Evolutionary conservation across 2,888 invertebrate genomes (phyloP), one percentile per base, ranked within the genome.

Genomic region (Lottia gigantea): DNA sequence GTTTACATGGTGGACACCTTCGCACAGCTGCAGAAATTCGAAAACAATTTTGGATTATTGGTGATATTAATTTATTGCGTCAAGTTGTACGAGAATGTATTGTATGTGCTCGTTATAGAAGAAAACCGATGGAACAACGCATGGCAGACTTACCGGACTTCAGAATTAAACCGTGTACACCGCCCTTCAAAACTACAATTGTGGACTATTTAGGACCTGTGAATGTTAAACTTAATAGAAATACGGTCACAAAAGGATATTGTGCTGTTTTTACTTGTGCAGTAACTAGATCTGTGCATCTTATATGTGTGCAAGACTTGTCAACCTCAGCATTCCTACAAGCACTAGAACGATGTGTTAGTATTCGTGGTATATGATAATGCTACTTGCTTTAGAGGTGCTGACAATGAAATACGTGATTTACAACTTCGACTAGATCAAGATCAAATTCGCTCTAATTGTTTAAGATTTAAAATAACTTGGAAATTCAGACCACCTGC

Each of bases 121-220:
- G 49, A 49, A 49, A 49, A 12, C 15, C 49, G 12, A n/a, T 49
- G 6, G 49, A 49, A 2, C 49, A 49, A 49, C 49, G 49, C 6
- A 49, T 49, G 49, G 49, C 49, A n/a, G 49, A 12, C n/a, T 49
- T 49, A n/a, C 49, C 49, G 12, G 8, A 49, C 49, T 49, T 49
- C 12, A 15, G 49, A n/a, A 49, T 49, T 8, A 49, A 49, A n/a
- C 49, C 49, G n/a, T 49, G 49, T 49, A 49, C 49, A 3, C 49
- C 49, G n/a, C 49, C 49, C 6, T 49, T 49, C 12, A 7, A 49
- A n/a, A 49, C 49, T 49, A 49, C 49, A 15, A 49, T 49, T n/a
- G 49, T 49, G 15, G 49, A 49, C n/a, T 49, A 49, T 49, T 49
- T 49, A 49, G 49, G 49, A 49, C 49, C 49, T n/a, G 49, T 49